Evolutionary conservation across 2,797 vertebrate genomes (phyloP).

Genomic region (Gila robusta): DNA sequence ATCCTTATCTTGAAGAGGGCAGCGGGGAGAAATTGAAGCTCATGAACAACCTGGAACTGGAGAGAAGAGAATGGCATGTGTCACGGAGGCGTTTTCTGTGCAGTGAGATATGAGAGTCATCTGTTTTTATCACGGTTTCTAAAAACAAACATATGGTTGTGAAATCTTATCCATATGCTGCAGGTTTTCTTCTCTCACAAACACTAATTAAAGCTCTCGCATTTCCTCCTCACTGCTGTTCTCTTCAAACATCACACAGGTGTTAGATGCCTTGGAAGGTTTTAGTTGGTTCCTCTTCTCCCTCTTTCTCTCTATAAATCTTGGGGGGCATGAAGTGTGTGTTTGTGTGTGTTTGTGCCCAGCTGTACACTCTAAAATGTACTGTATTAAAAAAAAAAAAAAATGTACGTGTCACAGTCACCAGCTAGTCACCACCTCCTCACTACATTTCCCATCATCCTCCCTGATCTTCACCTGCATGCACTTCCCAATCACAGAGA

Average conservation of each 20-base stretch:
- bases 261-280: neutral
- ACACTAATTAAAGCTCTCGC: slow-evolving; percentile 66
- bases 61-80: slow-evolving; percentile 36
- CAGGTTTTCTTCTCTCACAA: slow-evolving; percentile 69
- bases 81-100: slow-evolving; percentile 18
- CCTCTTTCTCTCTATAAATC: neutral
- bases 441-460: too few species aligned
- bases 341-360: neutral
- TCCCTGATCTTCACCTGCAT: too few species aligned
- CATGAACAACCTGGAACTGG: slow-evolving; percentile 1
- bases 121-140: slow-evolving; percentile 36
- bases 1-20: slow-evolving; percentile 11
- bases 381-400: too few species aligned
- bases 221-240: neutral
- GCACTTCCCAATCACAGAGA: too few species aligned
- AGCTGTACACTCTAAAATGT: neutral
- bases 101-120: slow-evolving; percentile 14
- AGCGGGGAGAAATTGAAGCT: neutral
- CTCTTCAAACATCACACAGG: neutral
- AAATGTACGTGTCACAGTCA: too few species aligned
- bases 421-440: too few species aligned
- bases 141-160: slow-evolving; percentile 66
- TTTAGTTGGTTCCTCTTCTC: slow-evolving; percentile 32
- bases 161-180: slow-evolving; percentile 73
- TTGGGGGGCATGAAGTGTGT: neutral